These are phyloP conservation scores for Taenioides sp. DNA, from an alignment of 2,797 vertebrate species.

Conservation along the genomic window DNA sequence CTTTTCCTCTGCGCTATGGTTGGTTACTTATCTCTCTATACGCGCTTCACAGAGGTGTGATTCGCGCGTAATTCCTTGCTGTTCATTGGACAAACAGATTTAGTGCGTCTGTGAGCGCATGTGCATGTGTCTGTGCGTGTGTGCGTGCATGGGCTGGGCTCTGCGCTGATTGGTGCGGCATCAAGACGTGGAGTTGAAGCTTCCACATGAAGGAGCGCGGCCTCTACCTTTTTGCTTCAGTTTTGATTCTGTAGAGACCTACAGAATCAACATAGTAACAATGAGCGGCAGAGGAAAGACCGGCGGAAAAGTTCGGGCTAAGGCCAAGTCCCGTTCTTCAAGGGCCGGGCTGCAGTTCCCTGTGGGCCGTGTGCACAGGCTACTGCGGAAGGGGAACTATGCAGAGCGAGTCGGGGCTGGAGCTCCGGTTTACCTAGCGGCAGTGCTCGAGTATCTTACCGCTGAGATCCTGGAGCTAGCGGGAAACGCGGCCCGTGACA, in stretches of 20 bases:
- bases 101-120: not conserved
- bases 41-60: not conserved
- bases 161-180: constrained; percentile 9
- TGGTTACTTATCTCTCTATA: not conserved
- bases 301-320: constrained; percentile 8
- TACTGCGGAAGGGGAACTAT: constrained; percentile 74
- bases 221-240: not conserved
- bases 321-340: constrained; percentile 57
- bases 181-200: not conserved
- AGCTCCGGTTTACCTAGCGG: constrained; percentile 71
- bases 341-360: constrained; percentile 77
- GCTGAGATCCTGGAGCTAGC: constrained; percentile 78
- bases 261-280: not conserved
- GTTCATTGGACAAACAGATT: not conserved
- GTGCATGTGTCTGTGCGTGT: not conserved
- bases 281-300: constrained; percentile 14
- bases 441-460: constrained; percentile 77
- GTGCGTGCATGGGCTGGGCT: not conserved
- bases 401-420: constrained; percentile 71
- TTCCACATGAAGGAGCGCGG: not conserved
- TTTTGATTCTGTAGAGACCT: no score
- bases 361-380: constrained; percentile 72
- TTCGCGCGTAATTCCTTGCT: not conserved
- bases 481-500: constrained; percentile 76
- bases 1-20: not conserved